Percentiles rank a stretch among this genome's conserved stretches.
Conservation (phyloP, 2,113 vertebrate genomes). For the Sorex fumeus region DNA sequence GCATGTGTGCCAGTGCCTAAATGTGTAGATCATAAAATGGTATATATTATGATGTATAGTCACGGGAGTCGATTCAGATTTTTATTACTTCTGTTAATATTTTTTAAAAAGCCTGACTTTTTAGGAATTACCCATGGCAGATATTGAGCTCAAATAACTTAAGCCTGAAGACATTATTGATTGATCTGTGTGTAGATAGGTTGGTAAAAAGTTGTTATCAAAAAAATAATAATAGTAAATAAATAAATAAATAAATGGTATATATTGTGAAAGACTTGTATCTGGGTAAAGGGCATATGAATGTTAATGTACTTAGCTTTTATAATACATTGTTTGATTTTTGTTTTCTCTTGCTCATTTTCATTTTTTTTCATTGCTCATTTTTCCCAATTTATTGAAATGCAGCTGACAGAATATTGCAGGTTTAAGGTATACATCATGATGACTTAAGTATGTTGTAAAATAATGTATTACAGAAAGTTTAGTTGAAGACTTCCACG, state of each 20-base stretch:
- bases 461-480: not conserved
- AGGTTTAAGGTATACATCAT: not conserved
- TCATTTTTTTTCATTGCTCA: not conserved
- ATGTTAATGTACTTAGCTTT: not conserved
- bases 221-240: not conserved
- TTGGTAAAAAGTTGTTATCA: too few species aligned
- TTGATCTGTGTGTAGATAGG: too few species aligned
- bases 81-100: too few species aligned
- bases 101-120: too few species aligned
- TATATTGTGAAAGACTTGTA: not conserved
- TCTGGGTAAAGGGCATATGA: not conserved
- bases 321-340: conserved; percentile 4
- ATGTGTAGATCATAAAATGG: not conserved
- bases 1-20: too few species aligned
- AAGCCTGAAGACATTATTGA: too few species aligned
- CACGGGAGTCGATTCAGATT: too few species aligned
- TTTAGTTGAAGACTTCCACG: not conserved
- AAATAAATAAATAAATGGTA: too few species aligned
- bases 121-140: too few species aligned
- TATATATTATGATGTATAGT: not conserved
- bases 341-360: not conserved
- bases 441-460: not conserved
- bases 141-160: too few species aligned
- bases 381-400: not conserved
- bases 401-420: not conserved